Evolutionary conservation across 2,113 vertebrate species (phyloP).

Genomic region (Megaceryle torquata): DNA sequence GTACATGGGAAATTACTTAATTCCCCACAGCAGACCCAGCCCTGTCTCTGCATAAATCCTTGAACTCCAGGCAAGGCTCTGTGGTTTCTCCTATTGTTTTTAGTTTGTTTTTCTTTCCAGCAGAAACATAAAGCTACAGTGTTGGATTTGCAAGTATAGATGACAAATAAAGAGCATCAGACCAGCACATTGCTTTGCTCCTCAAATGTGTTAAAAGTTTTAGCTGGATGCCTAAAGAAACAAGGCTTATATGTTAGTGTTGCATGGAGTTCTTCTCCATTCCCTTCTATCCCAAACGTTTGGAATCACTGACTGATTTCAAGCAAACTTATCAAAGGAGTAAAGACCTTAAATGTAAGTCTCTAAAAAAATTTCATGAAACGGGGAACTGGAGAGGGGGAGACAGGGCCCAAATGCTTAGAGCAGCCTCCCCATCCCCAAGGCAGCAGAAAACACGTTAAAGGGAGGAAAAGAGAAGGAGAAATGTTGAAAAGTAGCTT

Average conservation of each 20-base stretch:
- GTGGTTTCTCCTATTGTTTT: constrained; percentile 25
- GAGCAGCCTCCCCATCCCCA: not conserved
- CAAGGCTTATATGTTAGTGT: not conserved
- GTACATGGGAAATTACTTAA: not conserved
- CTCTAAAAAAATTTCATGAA: not conserved
- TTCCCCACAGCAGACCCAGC: not conserved
- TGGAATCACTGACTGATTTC: not conserved
- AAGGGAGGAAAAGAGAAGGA: not conserved
- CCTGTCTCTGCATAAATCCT: not conserved
- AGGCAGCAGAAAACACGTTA: not conserved
- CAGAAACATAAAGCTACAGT: not conserved
- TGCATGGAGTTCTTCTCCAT: not conserved
- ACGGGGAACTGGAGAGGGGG: not conserved
- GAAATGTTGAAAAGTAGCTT: not conserved
- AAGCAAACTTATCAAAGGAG: not conserved
- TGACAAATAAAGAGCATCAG: constrained; percentile 16
- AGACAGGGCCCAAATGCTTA: not conserved
- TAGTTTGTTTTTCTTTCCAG: constrained; percentile 56
- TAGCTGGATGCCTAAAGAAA: not conserved
- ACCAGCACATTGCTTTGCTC: not conserved
- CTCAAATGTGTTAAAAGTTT: not conserved
- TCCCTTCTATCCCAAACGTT: not conserved
- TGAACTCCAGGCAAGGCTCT: not conserved
- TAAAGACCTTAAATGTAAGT: not conserved
- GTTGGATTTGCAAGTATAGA: not conserved